phyloP scores from a whole-genome alignment of 2,888 invertebrate species.

The Macrophya alboannulata region DNA sequence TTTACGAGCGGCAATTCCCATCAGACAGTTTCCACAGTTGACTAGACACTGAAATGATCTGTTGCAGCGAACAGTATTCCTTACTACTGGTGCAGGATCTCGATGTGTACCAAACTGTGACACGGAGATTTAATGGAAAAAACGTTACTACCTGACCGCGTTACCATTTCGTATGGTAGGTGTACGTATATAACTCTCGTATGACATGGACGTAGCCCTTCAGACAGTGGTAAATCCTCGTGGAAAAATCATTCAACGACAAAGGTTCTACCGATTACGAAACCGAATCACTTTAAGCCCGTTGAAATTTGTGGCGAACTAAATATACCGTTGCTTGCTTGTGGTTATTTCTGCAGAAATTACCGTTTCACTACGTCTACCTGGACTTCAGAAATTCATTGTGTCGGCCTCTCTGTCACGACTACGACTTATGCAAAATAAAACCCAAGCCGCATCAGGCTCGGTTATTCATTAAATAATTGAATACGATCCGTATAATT shows the following conservation, averaged over 20 bases:
- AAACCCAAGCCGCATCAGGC: neutral
- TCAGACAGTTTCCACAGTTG: conserved; percentile 53
- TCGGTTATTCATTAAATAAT: neutral
- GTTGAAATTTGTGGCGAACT: conserved; percentile 31
- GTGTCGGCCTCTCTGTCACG: neutral
- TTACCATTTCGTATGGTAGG: neutral
- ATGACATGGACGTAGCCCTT: neutral
- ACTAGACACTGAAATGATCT: conserved; percentile 50
- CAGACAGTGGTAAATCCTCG: neutral
- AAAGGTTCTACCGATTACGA: neutral
- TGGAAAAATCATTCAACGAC: neutral
- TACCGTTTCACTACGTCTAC: conserved; percentile 8
- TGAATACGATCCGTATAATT: neutral
- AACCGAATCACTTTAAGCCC: conserved; percentile 13
- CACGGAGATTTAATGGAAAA: conserved; percentile 28
- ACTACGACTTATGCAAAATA: neutral
- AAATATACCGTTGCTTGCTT: conserved; percentile 23
- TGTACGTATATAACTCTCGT: neutral
- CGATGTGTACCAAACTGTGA: conserved; percentile 47
- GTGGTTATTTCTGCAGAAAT: conserved; percentile 26
- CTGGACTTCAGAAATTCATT: conserved; percentile 17
- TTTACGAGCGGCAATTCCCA: conserved; percentile 54
- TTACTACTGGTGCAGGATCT: conserved; percentile 25
- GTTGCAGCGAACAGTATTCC: conserved; percentile 16
- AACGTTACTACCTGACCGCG: conserved; percentile 13